Evolutionary conservation across 2,888 invertebrate genomes (phyloP), one percentile per base, ranked within the genome.

Genomic region (Ennomos quercinarius): DNA sequence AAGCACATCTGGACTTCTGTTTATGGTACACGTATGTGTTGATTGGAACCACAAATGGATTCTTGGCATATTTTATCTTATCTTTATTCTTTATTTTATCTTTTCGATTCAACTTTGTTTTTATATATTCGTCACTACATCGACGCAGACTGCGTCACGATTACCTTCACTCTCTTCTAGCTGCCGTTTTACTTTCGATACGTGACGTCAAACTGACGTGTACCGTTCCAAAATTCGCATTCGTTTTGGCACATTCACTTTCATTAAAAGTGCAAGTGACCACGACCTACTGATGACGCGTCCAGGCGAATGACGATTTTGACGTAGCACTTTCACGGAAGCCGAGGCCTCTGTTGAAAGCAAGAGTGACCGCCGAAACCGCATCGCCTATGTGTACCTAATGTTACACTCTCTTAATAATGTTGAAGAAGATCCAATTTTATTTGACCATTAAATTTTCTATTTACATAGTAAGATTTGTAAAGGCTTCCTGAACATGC

Each of bases 241-340:
- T 78, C 72, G 76, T 78, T 81, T 80, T 85, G 74, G 52, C 63
- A 51, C 65, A 76, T 68, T 82, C 78, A 78, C 81, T 83, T 82
- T 83, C 78, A 54, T 69, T 62, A 79, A 83, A 76, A 87, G 81
- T 81, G 81, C 64, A 79, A 87, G 84, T 84, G 81, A 70, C 71
- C 77, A 49, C 77, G 81, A 87, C 81, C 83, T 82, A 57, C 76
- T 10, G 46, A 43, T 67, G 67, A 70, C 66, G 67, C 68, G 58
- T 51, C 67, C 61, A 64, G 48, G 68, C 48, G 41, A 55, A 68
- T 73, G 74, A 77, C 70, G 73, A 49, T 56, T 64, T 63, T 73
- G 61, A 73, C 77, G 74, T 73, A 55, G 42, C 42, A 76, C 76
- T 78, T 77, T 80, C 73, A 61, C 65, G 57, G 47, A 27, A 49